Conservation (phyloP, 2,797 vertebrate genomes). For the Eospalax fontanierii region DNA sequence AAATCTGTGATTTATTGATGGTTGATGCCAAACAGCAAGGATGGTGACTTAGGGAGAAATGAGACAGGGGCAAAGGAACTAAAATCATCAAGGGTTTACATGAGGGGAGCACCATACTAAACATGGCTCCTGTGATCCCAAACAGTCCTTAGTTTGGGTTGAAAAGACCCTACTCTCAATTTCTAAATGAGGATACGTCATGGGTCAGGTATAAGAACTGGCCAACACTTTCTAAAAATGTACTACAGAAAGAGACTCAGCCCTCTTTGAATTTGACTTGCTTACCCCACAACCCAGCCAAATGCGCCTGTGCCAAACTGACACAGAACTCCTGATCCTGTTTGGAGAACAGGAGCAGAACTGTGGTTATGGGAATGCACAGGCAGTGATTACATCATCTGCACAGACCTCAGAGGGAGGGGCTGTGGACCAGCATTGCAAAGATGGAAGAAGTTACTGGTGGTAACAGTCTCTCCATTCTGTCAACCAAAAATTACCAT, state of each 20-base stretch:
- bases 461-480: background rate
- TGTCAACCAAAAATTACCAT: background rate
- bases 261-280: background rate
- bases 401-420: background rate
- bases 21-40: background rate
- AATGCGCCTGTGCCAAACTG: rapidly evolving
- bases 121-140: background rate
- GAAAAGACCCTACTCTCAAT: background rate
- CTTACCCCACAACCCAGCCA: no score
- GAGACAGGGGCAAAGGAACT: background rate
- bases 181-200: background rate
- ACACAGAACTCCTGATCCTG: background rate
- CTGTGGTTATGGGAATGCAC: rapidly evolving
- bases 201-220: background rate
- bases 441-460: background rate
- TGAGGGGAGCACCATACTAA: background rate
- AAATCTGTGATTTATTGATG: background rate
- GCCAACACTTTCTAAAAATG: background rate
- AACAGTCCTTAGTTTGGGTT: background rate
- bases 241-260: background rate
- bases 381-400: background rate
- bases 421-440: background rate
- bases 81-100: background rate
- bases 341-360: background rate
- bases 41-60: background rate